Percentiles rank a stretch among this genome's conserved stretches.
Conservation (phyloP, 2,888 invertebrate species). For the Cryptocephalus primarius region DNA sequence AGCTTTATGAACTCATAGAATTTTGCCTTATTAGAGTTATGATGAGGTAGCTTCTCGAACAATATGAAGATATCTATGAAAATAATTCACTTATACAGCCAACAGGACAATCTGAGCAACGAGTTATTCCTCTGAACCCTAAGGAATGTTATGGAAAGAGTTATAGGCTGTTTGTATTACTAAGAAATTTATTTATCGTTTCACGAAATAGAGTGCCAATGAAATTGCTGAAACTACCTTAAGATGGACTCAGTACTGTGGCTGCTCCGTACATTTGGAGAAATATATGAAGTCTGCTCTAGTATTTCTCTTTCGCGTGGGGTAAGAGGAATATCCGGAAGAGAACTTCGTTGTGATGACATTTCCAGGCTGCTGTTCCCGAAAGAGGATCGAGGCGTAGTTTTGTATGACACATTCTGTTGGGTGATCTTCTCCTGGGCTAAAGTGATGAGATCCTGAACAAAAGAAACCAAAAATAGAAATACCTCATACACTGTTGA, state of each 20-base stretch:
- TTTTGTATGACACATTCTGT: conserved; percentile 30
- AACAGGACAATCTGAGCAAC: too few species aligned
- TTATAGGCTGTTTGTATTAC: too few species aligned
- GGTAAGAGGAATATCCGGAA: conserved; percentile 65
- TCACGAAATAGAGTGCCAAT: background rate
- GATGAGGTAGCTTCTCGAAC: too few species aligned
- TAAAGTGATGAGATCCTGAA: conserved; percentile 59
- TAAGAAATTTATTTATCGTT: too few species aligned
- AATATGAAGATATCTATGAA: too few species aligned
- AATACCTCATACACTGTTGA: too few species aligned
- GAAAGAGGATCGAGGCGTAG: conserved; percentile 38
- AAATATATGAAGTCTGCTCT: conserved; percentile 42
- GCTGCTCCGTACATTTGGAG: conserved; percentile 49
- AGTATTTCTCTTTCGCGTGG: conserved; percentile 63
- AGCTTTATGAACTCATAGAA: too few species aligned
- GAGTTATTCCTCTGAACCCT: too few species aligned
- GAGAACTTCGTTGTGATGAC: conserved; percentile 52
- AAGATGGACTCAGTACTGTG: conserved; percentile 76
- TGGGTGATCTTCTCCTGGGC: conserved; percentile 71
- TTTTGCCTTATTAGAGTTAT: too few species aligned
- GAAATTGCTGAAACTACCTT: conserved; percentile 22
- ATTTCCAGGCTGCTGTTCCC: conserved; percentile 34
- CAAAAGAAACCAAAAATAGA: conserved; percentile 5
- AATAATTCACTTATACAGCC: too few species aligned
- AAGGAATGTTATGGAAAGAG: too few species aligned